Conservation (phyloP, 2,888 invertebrate species). For the Drepana falcataria region DNA sequence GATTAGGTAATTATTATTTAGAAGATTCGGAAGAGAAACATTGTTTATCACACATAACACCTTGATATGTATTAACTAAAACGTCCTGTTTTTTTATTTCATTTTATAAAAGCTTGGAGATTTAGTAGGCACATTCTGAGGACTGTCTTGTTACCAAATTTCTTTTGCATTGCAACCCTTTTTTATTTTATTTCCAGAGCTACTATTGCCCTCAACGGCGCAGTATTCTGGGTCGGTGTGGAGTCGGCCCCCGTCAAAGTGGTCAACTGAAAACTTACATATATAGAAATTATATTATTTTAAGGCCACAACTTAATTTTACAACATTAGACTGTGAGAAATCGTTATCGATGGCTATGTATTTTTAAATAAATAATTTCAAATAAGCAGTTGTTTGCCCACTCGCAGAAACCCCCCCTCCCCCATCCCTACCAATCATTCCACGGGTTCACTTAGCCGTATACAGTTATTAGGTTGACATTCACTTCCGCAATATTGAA, state of each 20-base stretch:
- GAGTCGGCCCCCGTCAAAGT: slow-evolving; percentile 81
- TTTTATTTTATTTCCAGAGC: slow-evolving; percentile 69
- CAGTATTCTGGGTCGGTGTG: slow-evolving; percentile 84
- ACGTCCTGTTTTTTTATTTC: too few species aligned
- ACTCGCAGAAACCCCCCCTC: not conserved
- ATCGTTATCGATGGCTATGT: not conserved
- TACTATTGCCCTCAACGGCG: slow-evolving; percentile 84
- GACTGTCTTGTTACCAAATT: too few species aligned
- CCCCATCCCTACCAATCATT: not conserved
- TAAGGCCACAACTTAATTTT: not conserved
- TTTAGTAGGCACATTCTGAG: too few species aligned
- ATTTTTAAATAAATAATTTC: slow-evolving; percentile 1
- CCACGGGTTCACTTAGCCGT: not conserved
- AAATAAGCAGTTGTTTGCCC: not conserved
- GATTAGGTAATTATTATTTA: too few species aligned
- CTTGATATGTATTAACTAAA: too few species aligned
- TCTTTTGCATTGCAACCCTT: slow-evolving; percentile 6
- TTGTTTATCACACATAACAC: too few species aligned
- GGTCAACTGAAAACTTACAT: slow-evolving; percentile 24
- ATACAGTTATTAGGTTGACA: not conserved
- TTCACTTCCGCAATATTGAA: not conserved
- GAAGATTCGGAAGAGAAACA: too few species aligned
- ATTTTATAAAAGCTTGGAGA: too few species aligned
- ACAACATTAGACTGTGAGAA: slow-evolving; percentile 1
- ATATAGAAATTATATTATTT: slow-evolving; percentile 15